Base-by-base conservation (phyloP, 2,888 invertebrate species). In the Andrena praecox region DNA sequence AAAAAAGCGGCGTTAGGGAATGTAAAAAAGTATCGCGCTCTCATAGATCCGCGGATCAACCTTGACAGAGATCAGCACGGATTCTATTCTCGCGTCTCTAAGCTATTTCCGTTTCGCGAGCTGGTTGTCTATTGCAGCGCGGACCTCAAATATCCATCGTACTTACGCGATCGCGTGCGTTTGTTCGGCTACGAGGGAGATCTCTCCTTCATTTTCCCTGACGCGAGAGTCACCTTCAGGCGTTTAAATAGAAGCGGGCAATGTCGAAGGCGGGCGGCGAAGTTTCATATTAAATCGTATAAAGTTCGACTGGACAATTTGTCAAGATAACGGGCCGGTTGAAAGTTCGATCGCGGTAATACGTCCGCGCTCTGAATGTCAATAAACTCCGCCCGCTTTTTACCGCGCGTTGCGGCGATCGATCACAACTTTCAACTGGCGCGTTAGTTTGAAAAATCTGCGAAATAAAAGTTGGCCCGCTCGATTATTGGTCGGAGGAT, bases 1-100 rank as follows among this genome's bases (percentile, higher is more conserved):
- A 2, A 68, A 56, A 33, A 35, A 35, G 35, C 16, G 35, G 2
- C 27, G 20, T 29, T 3, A 7, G 12, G 10, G 24, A 71, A 81
- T 54, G 24, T 56, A 63, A 48, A 8, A 24, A 12, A 63, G 52
- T n/a, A 31, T 56, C 20, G 12, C 2, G 20, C 29, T 73, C 42
- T n/a, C 56, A 20, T 75, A 63, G 54, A 50, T 31, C 42, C 20
- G 20, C 33, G 76, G 8, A 35, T 75, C 64, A 66, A 48, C 64
- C 77, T 77, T 59, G 64, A 66, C 76, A 76, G 77, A 77, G 66
- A 77, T 76, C 64, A 7, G 27, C 24, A 29, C 24, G n/a, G 20
- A 29, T 66, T 50, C 77, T 77, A 77, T 76, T 76, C 66, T 77
- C 64, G 31, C 48, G 20, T 12, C 33, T 7, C 24, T 10, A 3